Percentiles rank a stretch among this genome's conserved stretches.
Evolutionary conservation across 2,888 invertebrate genomes (phyloP).

Genomic region (Aproaerema taeniolella): DNA sequence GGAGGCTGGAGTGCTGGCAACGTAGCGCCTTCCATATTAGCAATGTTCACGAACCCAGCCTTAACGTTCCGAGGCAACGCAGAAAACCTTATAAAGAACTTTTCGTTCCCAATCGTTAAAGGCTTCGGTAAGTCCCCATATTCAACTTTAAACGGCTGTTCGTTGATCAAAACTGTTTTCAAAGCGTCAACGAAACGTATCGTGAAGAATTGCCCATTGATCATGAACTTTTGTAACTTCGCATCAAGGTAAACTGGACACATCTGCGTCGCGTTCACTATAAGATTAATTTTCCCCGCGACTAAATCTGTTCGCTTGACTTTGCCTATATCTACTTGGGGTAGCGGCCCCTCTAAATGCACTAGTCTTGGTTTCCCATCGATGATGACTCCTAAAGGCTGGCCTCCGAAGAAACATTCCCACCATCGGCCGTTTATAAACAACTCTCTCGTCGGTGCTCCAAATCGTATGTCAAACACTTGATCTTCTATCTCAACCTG

Average conservation of each 20-base stretch:
- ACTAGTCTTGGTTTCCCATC: slow-evolving; percentile 87
- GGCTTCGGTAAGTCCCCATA: slow-evolving; percentile 91
- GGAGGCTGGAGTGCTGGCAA: slow-evolving; percentile 33
- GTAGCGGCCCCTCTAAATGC: slow-evolving; percentile 92
- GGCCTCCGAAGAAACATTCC: slow-evolving; percentile 95
- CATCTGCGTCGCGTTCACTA: slow-evolving; percentile 87
- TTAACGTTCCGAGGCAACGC: slow-evolving; percentile 84
- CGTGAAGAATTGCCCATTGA: slow-evolving; percentile 84
- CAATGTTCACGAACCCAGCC: slow-evolving; percentile 83
- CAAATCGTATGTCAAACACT: slow-evolving; percentile 88
- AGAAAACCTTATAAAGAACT: slow-evolving; percentile 89
- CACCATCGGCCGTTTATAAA: slow-evolving; percentile 93
- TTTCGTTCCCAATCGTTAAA: slow-evolving; percentile 83
- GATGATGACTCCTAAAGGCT: slow-evolving; percentile 87
- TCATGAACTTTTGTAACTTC: slow-evolving; percentile 86
- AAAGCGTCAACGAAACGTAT: slow-evolving; percentile 89
- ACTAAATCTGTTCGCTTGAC: slow-evolving; percentile 87
- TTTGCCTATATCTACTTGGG: slow-evolving; percentile 94
- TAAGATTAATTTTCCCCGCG: slow-evolving; percentile 89
- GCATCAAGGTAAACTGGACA: slow-evolving; percentile 90
- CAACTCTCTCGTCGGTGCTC: slow-evolving; percentile 94
- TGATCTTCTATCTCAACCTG: slow-evolving; percentile 85
- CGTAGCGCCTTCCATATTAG: slow-evolving; percentile 82
- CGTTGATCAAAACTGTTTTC: slow-evolving; percentile 86
- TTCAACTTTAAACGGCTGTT: slow-evolving; percentile 85